Evolutionary conservation across 92 coral and sea anemone genomes (phyloP), one percentile per base, ranked within the genome.

Genomic region (Palythoa heliodiscus): DNA sequence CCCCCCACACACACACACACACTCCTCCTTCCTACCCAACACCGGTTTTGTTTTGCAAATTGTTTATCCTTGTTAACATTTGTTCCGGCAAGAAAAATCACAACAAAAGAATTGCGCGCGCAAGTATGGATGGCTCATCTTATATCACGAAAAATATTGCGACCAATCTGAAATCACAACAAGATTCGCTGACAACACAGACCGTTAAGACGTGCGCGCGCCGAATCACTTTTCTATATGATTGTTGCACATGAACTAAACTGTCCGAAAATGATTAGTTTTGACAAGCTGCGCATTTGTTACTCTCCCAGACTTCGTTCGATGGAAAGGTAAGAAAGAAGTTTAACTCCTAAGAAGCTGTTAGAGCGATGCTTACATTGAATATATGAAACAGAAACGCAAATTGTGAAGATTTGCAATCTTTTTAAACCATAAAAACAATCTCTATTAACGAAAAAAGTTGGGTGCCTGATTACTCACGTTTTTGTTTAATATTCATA

Each of bases 171-270:
- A 78, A 11, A 7, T 52, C 57, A 29, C 17, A 24, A 76, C 81
- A 76, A 29, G 43, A 76, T 52, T 53, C 68, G 81, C 25, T 8
- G 53, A 25, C 67, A 76, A 54, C 84, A 48, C 13, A 20, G 48
- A 80, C 74, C 43, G 84, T 80, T 80, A 23, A 23, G 10, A 5
- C 2, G 11, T 11, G 84, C 84, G 74, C 74, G 84, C 74, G 84
- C 73, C 1, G 67, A 15, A 5, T 7, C 22, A 3, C 4, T 72
- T 72, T 39, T 47, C 53, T 16, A 40, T 4, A 25, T 25, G 8
- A 14, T 23, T 54, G 15, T 15, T 74, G 11, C 16, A 15, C 24
- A 52, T 20, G 11, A 10, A 19, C 7, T 63, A 0, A 3, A 43
- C 7, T 43, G 50, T 47, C 37, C 29, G 0, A 7, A 40, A 80